A percentile compares a stretch with the other conserved stretches of the same genome.
Evolutionary conservation across 2,113 vertebrate genomes (phyloP).

Genomic region (Tachuris rubrigastra): DNA sequence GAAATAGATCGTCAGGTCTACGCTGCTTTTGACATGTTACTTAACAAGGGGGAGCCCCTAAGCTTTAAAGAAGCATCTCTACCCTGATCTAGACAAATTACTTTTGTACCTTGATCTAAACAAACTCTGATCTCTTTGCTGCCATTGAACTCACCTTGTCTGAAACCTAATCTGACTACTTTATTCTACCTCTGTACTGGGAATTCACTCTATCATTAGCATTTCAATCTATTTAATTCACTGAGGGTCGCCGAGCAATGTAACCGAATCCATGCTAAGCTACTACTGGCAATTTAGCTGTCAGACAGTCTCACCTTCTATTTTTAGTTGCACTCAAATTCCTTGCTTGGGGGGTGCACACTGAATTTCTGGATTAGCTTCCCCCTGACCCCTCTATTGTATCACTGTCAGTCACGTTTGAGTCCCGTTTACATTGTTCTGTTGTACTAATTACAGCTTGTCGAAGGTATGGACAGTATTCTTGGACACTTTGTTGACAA

Average conservation of each 20-base stretch:
- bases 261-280: slow-evolving; percentile 54
- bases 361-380: slow-evolving; percentile 49
- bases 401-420: slow-evolving; percentile 6
- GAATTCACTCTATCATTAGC: slow-evolving; percentile 67
- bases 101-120: slow-evolving; percentile 54
- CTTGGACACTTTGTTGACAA: background rate
- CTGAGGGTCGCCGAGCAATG: slow-evolving; percentile 62
- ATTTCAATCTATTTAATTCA: slow-evolving; percentile 75
- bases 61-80: slow-evolving; percentile 36
- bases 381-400: slow-evolving; percentile 14
- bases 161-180: slow-evolving; percentile 69
- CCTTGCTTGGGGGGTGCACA: slow-evolving; percentile 12
- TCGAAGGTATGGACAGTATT: background rate
- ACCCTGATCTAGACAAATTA: slow-evolving; percentile 53
- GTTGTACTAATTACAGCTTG: slow-evolving; percentile 14
- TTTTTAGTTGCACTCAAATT: slow-evolving; percentile 49
- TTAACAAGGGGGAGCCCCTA: slow-evolving; percentile 11
- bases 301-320: slow-evolving; percentile 64
- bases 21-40: background rate
- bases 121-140: slow-evolving; percentile 53
- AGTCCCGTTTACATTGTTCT: slow-evolving; percentile 7
- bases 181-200: slow-evolving; percentile 61
- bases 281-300: slow-evolving; percentile 63
- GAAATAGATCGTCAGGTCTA: background rate
- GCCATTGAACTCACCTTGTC: slow-evolving; percentile 65